Base-by-base conservation (phyloP, 2,888 invertebrate species). In the Nymphalis urticae region DNA sequence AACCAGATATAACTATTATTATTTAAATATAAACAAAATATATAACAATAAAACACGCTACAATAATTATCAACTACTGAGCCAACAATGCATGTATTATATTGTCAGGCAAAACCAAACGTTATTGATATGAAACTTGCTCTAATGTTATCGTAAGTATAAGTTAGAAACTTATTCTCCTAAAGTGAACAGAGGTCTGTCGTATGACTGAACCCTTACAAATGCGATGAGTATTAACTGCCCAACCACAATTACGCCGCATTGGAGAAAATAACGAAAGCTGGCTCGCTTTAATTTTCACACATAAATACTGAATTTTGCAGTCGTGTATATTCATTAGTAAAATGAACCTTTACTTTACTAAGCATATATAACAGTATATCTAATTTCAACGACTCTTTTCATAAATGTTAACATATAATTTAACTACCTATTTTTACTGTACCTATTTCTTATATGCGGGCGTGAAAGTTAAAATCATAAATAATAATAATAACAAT, bases 271-370 rank as follows among this genome's bases (percentile, higher is more conserved):
- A 73, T 70, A 70, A 71, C 61, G 60, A 71, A 68, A 58, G 66
- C 56, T 66, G 68, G 72, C 64, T 66, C 68, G 70, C 68, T 66
- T 75, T 69, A 73, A 75, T 76, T 74, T 79, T 78, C 75, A 76
- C 76, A 77, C 73, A 75, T 74, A 77, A 79, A 80, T 79, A 77
- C 71, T 76, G 67, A 77, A 78, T 77, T 79, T 79, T 76, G 62
- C 75, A 75, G 75, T 78, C 77, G 77, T 81, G 76, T 77, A 78
- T 79, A 80, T 82, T 80, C 78, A 81, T 80, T 77, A 76, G 75
- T 73, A 77, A 81, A 80, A 80, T 79, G 78, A 78, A 77, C 75
- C 75, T 72, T 73, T 74, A 74, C 73, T 80, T 77, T 77, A 51
- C 65, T 42, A 42, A 62, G n/a, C n/a, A n/a, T n/a, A n/a, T n/a